Base-by-base conservation (phyloP, 2,888 invertebrate species). In the Beris morrisii region DNA sequence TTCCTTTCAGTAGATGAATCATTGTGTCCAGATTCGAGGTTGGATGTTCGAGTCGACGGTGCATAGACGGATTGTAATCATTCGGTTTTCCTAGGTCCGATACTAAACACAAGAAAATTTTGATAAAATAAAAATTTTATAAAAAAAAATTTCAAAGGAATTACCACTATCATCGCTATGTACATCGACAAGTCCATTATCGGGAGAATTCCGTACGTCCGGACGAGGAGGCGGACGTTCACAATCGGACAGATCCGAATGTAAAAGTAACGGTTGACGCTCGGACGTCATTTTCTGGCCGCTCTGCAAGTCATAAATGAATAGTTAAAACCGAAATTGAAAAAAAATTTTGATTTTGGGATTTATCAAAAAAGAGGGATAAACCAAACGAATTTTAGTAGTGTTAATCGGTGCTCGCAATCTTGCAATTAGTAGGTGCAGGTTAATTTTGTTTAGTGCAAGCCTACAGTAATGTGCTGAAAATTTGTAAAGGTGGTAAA, bases 1-100 rank as follows among this genome's bases (percentile, higher is more conserved):
- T 89, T 31, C 88, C 89, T 78, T 90, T 90, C 45, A 90, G 79
- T 69, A 90, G 81, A 76, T 89, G 89, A 71, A 90, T 87, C 78
- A 90, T 83, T 2, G 91, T 91, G 75, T 91, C 90, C 73, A 88
- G 84, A 81, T 91, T 93, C 71, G 91, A 90, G 4, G 92, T 91
- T 0, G 92, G 91, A 79, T 91, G 88, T 74, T 90, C 90, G 72
- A 91, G 78, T 66, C 85, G 84, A 73, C 91, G 83, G 76, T 90
- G 88, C 15, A 86, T 81, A 11, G 87, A 82, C 52, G 90, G 90
- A 77, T 89, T 83, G 71, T 83, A 83, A 69, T 75, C 74, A 43
- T 73, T 75, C n/a, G 73, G 71, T 66, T 75, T 78, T 55, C 67
- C 67, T 48, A 70, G 69, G 30, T 72, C 75, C 31, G 67, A 68